Percentiles rank a stretch among this genome's conserved stretches.
These are phyloP conservation scores for Nothura maculosa DNA, from an alignment of 2,797 vertebrate species.

Conservation along the genomic window DNA sequence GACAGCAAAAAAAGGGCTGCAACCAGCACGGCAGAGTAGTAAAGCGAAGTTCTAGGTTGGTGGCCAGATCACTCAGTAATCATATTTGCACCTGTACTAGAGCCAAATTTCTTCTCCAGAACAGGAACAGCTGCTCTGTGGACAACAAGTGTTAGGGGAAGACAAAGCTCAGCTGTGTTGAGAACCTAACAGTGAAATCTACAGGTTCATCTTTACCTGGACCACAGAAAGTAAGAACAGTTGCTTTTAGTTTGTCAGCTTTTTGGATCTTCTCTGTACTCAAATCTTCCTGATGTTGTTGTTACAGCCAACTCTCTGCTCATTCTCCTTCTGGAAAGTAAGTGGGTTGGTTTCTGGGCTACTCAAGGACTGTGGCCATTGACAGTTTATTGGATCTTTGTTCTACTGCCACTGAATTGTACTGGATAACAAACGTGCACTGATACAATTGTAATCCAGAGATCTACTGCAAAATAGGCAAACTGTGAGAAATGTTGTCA, in stretches of 20 bases:
- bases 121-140: background rate
- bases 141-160: background rate
- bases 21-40: background rate
- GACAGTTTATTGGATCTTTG: background rate
- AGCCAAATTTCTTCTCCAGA: background rate
- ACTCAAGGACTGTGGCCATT: background rate
- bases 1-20: background rate
- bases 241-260: background rate
- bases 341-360: background rate
- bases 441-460: background rate
- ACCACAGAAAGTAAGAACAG: background rate
- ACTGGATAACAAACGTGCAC: background rate
- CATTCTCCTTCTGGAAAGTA: background rate
- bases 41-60: background rate
- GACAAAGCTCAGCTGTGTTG: background rate
- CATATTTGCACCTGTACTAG: background rate
- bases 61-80: background rate
- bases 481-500: background rate
- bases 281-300: background rate
- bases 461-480: background rate
- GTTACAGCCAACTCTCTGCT: background rate
- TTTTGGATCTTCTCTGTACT: background rate
- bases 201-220: background rate
- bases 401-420: background rate
- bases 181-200: background rate